Evolutionary conservation across 1,140 invertebrate species (phyloP), one percentile per base, ranked within the genome.

Genomic region (Portunus trituberculatus): DNA sequence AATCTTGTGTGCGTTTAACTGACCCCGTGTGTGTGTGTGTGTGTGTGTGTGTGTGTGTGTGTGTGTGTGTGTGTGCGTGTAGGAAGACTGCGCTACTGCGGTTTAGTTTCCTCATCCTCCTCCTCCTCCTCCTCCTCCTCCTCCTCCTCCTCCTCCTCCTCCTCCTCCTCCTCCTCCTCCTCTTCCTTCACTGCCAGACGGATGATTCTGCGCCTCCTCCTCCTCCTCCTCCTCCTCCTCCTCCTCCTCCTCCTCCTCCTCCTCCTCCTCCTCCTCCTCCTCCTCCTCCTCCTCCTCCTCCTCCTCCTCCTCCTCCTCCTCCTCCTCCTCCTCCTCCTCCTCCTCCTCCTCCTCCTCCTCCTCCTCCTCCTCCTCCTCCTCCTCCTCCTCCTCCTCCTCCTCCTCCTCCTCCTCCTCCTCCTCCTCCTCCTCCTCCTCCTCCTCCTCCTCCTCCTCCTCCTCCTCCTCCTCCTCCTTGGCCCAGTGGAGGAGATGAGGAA

Each of bases 51-150:
- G 52, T 88, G 91, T 67, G 91, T 67, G 91, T 6, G 91, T 92
- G 91, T 29, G 91, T 92, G 91, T 67, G 91, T 67, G 46, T 32
- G 31, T 52, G 46, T 67, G 46, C 59, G 91, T 92, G 91, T 48
- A n/a, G n/a, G 46, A 67, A 48, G 31, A 67, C 91, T 92, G 91
- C 91, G 67, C 45, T 92, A 92, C 91, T 92, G 91, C 67, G 91
- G 91, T 92, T 48, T 67, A 29, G 46, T 59, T 28, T 28, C 52
- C 67, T n/a, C 59, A 10, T 67, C 59, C 52, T 48, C 52, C 91
- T 67, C 52, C 91, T 29, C 59, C 31, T 48, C 91, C 91, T 92
- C 91, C 25, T 31, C 32, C 48, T 10, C 52, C 46, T 39, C 46
- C 52, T 59, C 52, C 20, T 59, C 52, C 52, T 59, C 1, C 39